phyloP scores from a whole-genome alignment of 2,888 invertebrate genomes.

The Salticus scenicus region DNA sequence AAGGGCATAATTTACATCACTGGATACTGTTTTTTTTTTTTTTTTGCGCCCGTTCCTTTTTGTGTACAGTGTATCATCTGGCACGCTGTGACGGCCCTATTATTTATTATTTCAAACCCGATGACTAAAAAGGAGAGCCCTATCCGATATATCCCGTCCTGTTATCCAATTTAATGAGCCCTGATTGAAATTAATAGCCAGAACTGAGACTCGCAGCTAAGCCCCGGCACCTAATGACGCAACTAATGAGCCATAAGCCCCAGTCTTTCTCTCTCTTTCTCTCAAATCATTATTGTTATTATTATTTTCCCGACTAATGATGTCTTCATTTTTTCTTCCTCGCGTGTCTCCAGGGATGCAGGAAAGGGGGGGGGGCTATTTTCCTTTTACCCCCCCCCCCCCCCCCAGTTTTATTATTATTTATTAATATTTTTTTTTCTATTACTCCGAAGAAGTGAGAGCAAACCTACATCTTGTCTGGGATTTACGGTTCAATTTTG shows the following conservation, averaged over 20 bases:
- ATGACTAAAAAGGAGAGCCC: slow-evolving; percentile 64
- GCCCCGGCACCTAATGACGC: slow-evolving; percentile 64
- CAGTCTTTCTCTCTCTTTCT: slow-evolving; percentile 36
- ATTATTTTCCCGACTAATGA: slow-evolving; percentile 66
- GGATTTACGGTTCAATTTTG: not conserved
- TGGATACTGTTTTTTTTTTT: slow-evolving; percentile 11
- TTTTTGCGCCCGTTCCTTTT: not conserved
- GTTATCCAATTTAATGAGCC: slow-evolving; percentile 66
- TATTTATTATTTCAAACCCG: slow-evolving; percentile 64
- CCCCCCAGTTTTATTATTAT: slow-evolving; percentile 7
- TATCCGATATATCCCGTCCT: slow-evolving; percentile 62
- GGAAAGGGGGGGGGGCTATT: slow-evolving; percentile 4
- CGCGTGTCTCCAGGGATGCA: slow-evolving; percentile 43
- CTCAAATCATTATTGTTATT: slow-evolving; percentile 53
- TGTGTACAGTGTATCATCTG: slow-evolving; percentile 3
- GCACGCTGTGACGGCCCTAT: slow-evolving; percentile 42
- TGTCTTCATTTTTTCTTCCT: slow-evolving; percentile 43
- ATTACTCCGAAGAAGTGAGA: not conserved
- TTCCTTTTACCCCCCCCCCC: not conserved
- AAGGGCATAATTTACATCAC: slow-evolving; percentile 56
- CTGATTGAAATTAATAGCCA: slow-evolving; percentile 69
- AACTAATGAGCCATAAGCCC: slow-evolving; percentile 67
- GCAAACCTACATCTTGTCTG: not conserved
- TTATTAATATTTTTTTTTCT: not conserved
- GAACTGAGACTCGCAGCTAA: slow-evolving; percentile 58